Percentiles rank a stretch among this genome's conserved stretches.
These are phyloP conservation scores for Mesitornis unicolor DNA, from an alignment of 2,113 vertebrate species.

Conservation along the genomic window DNA sequence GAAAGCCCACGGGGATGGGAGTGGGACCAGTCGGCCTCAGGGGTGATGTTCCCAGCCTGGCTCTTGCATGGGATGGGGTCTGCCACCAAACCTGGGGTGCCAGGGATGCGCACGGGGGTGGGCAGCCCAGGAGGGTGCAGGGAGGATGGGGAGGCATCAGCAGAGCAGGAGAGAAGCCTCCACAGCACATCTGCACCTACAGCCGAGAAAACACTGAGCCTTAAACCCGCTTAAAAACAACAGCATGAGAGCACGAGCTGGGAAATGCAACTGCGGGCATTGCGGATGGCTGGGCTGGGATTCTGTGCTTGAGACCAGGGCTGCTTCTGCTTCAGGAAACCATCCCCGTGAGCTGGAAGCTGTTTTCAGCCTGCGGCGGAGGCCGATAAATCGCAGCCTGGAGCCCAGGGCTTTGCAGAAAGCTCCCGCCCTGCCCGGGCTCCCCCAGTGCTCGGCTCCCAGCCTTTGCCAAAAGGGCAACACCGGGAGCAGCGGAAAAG, in stretches of 20 bases:
- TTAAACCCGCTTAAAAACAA: background rate
- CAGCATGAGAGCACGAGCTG: fast-evolving
- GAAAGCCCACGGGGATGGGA: background rate
- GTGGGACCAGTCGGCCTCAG: fast-evolving
- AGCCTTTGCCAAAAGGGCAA: background rate
- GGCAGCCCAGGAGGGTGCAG: background rate
- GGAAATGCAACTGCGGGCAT: fast-evolving
- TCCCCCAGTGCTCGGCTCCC: background rate
- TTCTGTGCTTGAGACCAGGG: fast-evolving
- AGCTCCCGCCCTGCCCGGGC: background rate
- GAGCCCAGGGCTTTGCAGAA: no score
- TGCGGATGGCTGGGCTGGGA: fast-evolving
- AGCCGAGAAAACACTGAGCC: background rate
- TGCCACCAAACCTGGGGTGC: background rate
- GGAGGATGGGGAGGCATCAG: background rate
- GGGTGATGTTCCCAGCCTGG: background rate
- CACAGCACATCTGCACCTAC: background rate
- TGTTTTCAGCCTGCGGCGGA: background rate
- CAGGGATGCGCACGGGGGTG: background rate
- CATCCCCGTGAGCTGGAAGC: background rate
- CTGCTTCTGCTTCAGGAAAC: background rate
- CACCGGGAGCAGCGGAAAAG: background rate
- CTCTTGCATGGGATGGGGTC: background rate
- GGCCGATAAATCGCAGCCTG: background rate
- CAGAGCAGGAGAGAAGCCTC: background rate